Evolutionary conservation across 2,888 invertebrate genomes (phyloP).

Genomic region (Panopea generosa): DNA sequence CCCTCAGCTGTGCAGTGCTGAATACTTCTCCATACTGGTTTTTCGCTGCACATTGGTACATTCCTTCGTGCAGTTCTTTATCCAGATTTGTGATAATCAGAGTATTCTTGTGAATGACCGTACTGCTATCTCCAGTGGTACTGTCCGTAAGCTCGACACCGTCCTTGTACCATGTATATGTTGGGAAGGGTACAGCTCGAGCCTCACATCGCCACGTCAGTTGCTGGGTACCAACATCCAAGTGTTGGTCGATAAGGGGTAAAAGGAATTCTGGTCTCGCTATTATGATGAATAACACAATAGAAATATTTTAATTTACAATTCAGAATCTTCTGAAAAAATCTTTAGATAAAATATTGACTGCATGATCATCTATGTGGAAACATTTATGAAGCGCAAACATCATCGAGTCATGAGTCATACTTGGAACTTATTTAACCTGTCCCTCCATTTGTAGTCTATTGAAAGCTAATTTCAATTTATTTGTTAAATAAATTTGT

Average conservation of each 20-base stretch:
- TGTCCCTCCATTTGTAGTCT: too few species aligned
- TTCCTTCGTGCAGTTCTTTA: constrained; percentile 88
- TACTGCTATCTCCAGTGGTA: too few species aligned
- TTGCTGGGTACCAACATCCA: constrained; percentile 73
- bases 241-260: constrained; percentile 77
- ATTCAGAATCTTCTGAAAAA: too few species aligned
- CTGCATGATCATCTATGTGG: too few species aligned
- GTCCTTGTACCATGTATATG: constrained; percentile 74
- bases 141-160: constrained; percentile 25
- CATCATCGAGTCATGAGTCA: too few species aligned
- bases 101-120: constrained; percentile 62
- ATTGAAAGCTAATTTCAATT: too few species aligned
- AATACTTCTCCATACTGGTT: constrained; percentile 91
- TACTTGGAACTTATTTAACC: too few species aligned
- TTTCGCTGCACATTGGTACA: constrained; percentile 96
- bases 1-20: constrained; percentile 95
- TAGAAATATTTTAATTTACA: too few species aligned
- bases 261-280: constrained; percentile 82
- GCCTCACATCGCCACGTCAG: constrained; percentile 82
- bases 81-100: constrained; percentile 65
- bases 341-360: too few species aligned
- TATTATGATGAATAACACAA: too few species aligned
- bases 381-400: too few species aligned
- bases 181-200: constrained; percentile 72
- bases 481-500: too few species aligned